phyloP scores from a whole-genome alignment of 1,140 invertebrate genomes.

The Latrodectus geometricus region DNA sequence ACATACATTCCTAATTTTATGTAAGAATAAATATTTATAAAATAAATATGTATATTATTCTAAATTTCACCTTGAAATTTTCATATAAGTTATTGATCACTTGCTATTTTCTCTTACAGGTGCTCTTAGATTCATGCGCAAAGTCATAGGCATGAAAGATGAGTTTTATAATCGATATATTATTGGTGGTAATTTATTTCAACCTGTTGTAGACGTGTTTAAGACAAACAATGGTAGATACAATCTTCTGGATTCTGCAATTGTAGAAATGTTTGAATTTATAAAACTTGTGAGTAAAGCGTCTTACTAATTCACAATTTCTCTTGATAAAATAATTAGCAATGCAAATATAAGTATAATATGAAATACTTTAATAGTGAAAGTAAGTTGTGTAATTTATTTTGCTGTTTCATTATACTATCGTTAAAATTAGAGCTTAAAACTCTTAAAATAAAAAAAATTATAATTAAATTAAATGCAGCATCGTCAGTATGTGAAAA shows the following conservation, averaged over 20 bases:
- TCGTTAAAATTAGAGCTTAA: too few relatives aligned
- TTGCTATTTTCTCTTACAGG: constrained; percentile 69
- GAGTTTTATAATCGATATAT: constrained; percentile 99
- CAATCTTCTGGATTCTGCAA: constrained; percentile 98
- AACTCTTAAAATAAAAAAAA: too few relatives aligned
- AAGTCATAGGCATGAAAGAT: constrained; percentile 97
- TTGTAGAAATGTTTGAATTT: constrained; percentile 99
- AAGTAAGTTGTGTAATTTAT: too few relatives aligned
- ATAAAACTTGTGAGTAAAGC: constrained; percentile 81
- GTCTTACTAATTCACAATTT: not conserved
- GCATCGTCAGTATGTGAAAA: too few relatives aligned
- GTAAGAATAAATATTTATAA: constrained; percentile 69
- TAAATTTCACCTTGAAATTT: not conserved
- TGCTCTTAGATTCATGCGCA: constrained; percentile 95
- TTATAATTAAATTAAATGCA: too few relatives aligned
- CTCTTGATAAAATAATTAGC: too few relatives aligned
- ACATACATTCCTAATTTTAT: constrained; percentile 97
- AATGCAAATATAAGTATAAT: too few relatives aligned
- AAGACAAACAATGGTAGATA: constrained; percentile 96
- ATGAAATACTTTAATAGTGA: too few relatives aligned
- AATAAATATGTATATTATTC: too few relatives aligned
- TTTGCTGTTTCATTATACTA: too few relatives aligned
- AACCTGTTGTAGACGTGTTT: constrained; percentile 96
- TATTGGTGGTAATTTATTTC: constrained; percentile 94
- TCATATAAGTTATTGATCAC: not conserved